These are phyloP conservation scores for Rhincodon typus DNA, from an alignment of 2,797 vertebrate species.

Conservation along the genomic window DNA sequence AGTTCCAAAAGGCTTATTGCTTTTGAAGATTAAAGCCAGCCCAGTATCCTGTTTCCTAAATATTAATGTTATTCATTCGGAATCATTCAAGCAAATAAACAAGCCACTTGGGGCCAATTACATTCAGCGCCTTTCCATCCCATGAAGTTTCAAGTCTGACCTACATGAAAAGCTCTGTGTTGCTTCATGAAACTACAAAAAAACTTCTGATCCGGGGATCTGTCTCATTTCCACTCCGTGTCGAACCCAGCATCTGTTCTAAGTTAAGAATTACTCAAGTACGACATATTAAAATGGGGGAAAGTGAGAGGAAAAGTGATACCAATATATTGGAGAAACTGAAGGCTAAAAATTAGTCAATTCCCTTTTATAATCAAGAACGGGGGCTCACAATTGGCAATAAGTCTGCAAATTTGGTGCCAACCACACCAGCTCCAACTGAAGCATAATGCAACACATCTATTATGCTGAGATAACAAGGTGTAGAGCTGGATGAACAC, in stretches of 20 bases:
- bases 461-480: no score
- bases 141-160: not conserved
- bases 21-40: not conserved
- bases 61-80: conserved; percentile 14
- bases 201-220: not conserved
- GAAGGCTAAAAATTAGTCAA: not conserved
- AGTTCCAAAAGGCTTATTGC: not conserved
- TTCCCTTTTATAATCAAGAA: not conserved
- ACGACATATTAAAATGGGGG: not conserved
- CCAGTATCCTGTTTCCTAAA: not conserved
- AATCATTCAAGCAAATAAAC: not conserved
- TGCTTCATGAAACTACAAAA: not conserved
- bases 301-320: not conserved
- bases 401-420: not conserved
- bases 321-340: not conserved
- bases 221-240: not conserved
- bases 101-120: conserved; percentile 24
- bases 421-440: not conserved
- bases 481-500: no score
- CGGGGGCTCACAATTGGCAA: not conserved
- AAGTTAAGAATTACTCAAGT: not conserved
- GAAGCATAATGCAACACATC: not conserved
- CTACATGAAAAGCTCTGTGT: not conserved
- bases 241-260: not conserved
- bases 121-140: not conserved